Evolutionary conservation across 2,113 vertebrate genomes (phyloP).

Genomic region (Thamnophis sirtalis): DNA sequence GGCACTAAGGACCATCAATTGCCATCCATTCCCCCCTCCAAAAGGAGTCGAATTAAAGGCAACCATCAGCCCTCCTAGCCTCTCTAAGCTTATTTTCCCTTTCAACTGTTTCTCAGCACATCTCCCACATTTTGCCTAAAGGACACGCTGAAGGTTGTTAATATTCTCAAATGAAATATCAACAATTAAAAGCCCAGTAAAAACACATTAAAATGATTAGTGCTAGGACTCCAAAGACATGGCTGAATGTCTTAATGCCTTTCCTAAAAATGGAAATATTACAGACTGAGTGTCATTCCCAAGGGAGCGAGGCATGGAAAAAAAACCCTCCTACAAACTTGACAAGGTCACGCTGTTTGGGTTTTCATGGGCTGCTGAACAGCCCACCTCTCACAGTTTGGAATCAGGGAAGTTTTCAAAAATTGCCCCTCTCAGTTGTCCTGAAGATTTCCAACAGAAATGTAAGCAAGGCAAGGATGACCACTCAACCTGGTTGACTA

Average conservation of each 20-base stretch:
- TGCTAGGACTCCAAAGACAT: not conserved
- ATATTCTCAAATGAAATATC: not conserved
- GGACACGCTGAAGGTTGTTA: not conserved
- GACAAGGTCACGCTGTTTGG: not conserved
- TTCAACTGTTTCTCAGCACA: not conserved
- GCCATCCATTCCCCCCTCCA: not conserved
- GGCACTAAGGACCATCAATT: not conserved
- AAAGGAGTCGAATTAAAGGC: not conserved
- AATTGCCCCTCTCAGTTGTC: not conserved
- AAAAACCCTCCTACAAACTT: not conserved
- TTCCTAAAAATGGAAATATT: not conserved
- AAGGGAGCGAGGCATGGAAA: not conserved
- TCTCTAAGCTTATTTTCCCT: not conserved
- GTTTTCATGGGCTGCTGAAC: not conserved
- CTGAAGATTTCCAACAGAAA: not conserved
- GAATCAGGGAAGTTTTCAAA: not conserved
- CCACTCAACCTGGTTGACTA: not conserved
- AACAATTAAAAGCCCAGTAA: not conserved
- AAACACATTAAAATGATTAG: not conserved
- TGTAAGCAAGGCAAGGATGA: not conserved
- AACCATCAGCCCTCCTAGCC: not conserved
- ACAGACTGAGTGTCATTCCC: not conserved
- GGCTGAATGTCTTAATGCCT: not conserved
- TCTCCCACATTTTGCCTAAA: not conserved
- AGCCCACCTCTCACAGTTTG: not conserved